Conservation (phyloP, 1,140 invertebrate genomes). For the Delia radicum region DNA sequence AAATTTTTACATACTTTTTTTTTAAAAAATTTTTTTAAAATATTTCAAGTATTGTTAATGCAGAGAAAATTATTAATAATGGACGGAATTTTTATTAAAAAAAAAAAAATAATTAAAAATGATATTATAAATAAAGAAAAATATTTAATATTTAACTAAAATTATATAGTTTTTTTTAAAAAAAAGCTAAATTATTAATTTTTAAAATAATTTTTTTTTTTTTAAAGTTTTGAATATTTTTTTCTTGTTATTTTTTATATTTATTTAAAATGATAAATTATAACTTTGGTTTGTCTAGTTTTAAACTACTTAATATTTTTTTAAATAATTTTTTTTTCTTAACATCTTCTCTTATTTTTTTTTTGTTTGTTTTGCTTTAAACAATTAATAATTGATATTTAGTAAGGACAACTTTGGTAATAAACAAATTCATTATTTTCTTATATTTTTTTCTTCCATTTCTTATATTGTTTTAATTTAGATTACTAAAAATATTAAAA, state of each 20-base stretch:
- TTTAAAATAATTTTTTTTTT: slow-evolving; percentile 26
- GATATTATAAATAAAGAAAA: not conserved
- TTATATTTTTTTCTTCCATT: slow-evolving; percentile 17
- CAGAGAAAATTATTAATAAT: slow-evolving; percentile 7
- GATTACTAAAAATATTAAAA: not conserved
- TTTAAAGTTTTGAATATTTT: not conserved
- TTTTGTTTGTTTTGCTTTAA: slow-evolving; percentile 28
- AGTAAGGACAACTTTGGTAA: slow-evolving; percentile 56
- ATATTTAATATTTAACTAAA: not conserved
- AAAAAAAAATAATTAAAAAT: not conserved
- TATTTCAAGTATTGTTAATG: not conserved
- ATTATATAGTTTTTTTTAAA: slow-evolving; percentile 19
- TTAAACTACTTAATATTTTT: slow-evolving; percentile 26
- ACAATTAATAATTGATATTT: slow-evolving; percentile 37
- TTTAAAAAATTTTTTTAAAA: not conserved
- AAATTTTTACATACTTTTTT: not conserved
- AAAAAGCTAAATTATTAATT: slow-evolving; percentile 34
- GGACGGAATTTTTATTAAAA: slow-evolving; percentile 9
- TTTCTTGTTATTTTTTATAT: not conserved
- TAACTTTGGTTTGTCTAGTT: slow-evolving; percentile 28
- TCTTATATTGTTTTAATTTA: not conserved
- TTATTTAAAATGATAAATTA: slow-evolving; percentile 29
- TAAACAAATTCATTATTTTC: slow-evolving; percentile 30
- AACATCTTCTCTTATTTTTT: not conserved
- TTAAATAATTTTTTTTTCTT: not conserved